Percentiles rank a stretch among this genome's conserved stretches.
Conservation (phyloP, 2,888 invertebrate species). For the Dione vanillae region DNA sequence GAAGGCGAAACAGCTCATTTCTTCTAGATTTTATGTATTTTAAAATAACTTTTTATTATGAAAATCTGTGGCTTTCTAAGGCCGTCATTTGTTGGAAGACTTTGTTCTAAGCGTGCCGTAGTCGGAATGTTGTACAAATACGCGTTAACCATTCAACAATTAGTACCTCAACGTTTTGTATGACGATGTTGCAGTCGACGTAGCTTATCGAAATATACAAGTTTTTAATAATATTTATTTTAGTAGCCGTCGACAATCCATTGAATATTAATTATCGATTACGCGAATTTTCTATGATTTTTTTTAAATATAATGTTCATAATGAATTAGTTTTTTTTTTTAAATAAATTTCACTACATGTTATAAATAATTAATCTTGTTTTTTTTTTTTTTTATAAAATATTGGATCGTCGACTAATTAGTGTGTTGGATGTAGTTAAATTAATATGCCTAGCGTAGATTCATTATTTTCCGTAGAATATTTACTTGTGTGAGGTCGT, state of each 20-base stretch:
- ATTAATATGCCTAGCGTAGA: constrained; percentile 37
- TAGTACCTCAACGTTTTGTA: constrained; percentile 57
- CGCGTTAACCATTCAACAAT: constrained; percentile 57
- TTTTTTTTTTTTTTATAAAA: not conserved
- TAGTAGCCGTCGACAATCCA: constrained; percentile 37
- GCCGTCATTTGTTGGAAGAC: constrained; percentile 7
- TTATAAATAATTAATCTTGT: not conserved
- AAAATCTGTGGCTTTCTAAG: too few relatives aligned
- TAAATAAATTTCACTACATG: not conserved
- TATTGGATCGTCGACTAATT: constrained; percentile 34
- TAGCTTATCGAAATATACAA: constrained; percentile 49
- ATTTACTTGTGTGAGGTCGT: constrained; percentile 29
- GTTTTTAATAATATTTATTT: constrained; percentile 45
- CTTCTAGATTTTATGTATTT: constrained; percentile 4
- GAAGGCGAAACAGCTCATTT: not conserved
- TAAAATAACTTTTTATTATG: constrained; percentile 7
- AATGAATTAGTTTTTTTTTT: not conserved
- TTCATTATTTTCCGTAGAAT: constrained; percentile 30
- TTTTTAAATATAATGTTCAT: not conserved
- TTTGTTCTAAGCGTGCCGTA: constrained; percentile 33
- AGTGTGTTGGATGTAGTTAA: constrained; percentile 38
- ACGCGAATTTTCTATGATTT: not conserved
- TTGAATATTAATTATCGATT: not conserved
- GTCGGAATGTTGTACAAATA: constrained; percentile 60
- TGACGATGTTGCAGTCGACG: constrained; percentile 48